A percentile compares a stretch with the other conserved stretches of the same genome.
phyloP scores from a whole-genome alignment of 2,113 vertebrate genomes.

The zebrafish (Danio rerio) region GRCz12tu NC_133180.1:22939501-22940000 shows the following conservation, averaged over 20 bases:
- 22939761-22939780: too few relatives aligned
- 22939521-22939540: too few relatives aligned
- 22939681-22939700: neutral
- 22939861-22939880: neutral
- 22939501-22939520: too few relatives aligned
- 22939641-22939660: too few relatives aligned
- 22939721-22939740: neutral
- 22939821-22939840: neutral
- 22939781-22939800: neutral
- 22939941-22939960: neutral
- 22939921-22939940: neutral
- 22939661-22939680: neutral
- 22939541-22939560: too few relatives aligned
- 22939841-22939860: neutral
- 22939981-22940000: conserved; percentile 11
- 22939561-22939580: too few relatives aligned
- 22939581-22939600: too few relatives aligned
- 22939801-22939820: neutral
- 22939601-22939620: too few relatives aligned
- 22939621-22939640: neutral
- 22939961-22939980: conserved; percentile 1
- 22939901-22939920: neutral
- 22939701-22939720: neutral
- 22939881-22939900: neutral
- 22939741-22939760: too few relatives aligned